Evolutionary conservation across 2,113 vertebrate genomes (phyloP).

Genomic region (Pyxicephalus adspersus): DNA sequence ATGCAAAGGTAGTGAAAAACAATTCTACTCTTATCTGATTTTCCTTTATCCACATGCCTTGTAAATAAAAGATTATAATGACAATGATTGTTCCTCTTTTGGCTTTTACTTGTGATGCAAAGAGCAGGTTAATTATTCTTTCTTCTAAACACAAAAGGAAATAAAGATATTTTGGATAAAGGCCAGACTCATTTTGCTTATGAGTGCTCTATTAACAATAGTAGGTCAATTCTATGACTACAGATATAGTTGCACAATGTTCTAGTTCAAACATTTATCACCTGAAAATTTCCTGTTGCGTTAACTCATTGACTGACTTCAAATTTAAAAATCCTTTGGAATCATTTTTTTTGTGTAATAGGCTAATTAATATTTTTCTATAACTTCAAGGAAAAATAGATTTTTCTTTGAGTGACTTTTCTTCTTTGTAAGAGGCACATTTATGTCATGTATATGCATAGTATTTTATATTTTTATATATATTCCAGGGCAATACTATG

Average conservation of each 20-base stretch:
- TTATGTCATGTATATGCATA: no score
- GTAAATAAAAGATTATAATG: constrained; percentile 51
- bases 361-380: no score
- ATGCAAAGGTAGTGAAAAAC: neutral
- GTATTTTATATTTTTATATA: no score
- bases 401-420: no score
- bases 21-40: neutral
- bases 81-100: constrained; percentile 41
- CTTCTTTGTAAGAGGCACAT: no score
- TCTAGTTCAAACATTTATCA: constrained; percentile 45
- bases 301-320: constrained; percentile 35
- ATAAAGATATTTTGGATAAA: constrained; percentile 51
- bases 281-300: constrained; percentile 47
- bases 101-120: constrained; percentile 37
- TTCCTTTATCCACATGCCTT: constrained; percentile 1
- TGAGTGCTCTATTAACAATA: constrained; percentile 55
- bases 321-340: neutral
- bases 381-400: no score
- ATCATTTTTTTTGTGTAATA: no score
- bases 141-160: constrained; percentile 52
- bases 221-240: constrained; percentile 55
- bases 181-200: constrained; percentile 49
- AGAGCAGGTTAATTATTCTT: constrained; percentile 53
- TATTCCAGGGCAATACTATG: no score
- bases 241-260: constrained; percentile 53